A percentile compares a stretch with the other conserved stretches of the same genome.
Evolutionary conservation across 2,113 vertebrate genomes (phyloP).

Genomic region (Bothrops jararaca): DNA sequence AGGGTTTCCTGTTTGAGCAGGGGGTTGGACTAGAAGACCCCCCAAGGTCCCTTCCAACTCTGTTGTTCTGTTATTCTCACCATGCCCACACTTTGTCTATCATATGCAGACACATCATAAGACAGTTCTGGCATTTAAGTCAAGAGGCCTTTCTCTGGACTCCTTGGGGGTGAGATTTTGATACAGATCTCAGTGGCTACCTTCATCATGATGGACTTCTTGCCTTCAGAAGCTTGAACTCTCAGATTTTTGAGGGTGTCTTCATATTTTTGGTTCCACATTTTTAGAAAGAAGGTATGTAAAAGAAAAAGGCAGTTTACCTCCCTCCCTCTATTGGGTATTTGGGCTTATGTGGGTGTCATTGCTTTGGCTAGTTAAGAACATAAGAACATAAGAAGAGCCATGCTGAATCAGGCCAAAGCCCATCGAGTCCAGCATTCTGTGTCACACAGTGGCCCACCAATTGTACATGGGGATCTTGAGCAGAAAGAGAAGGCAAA

Average conservation of each 20-base stretch:
- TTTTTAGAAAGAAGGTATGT: not conserved
- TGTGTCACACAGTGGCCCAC: too few relatives aligned
- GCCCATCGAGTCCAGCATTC: too few relatives aligned
- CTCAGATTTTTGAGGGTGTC: not conserved
- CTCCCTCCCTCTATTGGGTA: not conserved
- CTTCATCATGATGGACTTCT: not conserved
- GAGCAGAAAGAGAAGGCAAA: too few relatives aligned
- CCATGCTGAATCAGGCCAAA: too few relatives aligned
- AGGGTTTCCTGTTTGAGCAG: not conserved
- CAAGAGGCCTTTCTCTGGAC: not conserved
- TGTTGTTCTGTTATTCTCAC: not conserved
- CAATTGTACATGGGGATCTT: too few relatives aligned
- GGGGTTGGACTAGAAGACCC: not conserved
- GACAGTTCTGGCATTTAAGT: not conserved
- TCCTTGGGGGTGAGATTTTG: not conserved
- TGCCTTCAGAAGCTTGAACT: not conserved
- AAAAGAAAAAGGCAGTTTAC: not conserved
- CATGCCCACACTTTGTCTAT: not conserved
- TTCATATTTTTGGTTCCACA: not conserved
- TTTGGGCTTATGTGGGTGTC: not conserved
- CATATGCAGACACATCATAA: not conserved
- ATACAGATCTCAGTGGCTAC: not conserved
- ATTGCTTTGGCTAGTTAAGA: not conserved
- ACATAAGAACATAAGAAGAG: too few relatives aligned
- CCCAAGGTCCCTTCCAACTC: not conserved